Percentiles rank a stretch among this genome's conserved stretches.
Evolutionary conservation across 2,888 invertebrate species (phyloP).

Genomic region (Apamea monoglypha): DNA sequence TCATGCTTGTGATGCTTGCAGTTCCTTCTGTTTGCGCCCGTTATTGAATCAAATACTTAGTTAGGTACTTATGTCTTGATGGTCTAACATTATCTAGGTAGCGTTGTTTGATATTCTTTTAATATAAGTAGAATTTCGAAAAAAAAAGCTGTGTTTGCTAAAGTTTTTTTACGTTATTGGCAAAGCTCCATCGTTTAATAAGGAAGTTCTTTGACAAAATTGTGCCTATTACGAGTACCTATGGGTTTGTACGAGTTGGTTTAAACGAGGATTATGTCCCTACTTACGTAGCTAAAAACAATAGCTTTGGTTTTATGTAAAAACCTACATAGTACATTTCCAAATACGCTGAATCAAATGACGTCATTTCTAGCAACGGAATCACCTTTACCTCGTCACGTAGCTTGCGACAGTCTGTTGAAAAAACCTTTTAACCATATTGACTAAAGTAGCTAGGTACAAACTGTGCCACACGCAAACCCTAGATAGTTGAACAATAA

Average conservation of each 20-base stretch:
- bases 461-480: constrained; percentile 42
- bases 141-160: neutral
- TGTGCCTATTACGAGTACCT: no score
- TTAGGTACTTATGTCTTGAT: neutral
- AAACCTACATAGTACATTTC: neutral
- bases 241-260: neutral
- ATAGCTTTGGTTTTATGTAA: neutral
- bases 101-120: neutral
- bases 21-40: neutral
- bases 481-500: constrained; percentile 32
- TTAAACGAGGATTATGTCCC: neutral
- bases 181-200: no score
- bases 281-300: neutral
- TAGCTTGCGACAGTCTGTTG: constrained; percentile 15
- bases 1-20: neutral
- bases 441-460: constrained; percentile 1
- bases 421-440: constrained; percentile 29
- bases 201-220: neutral
- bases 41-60: neutral
- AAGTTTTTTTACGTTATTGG: neutral
- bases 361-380: constrained; percentile 29
- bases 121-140: neutral
- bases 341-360: constrained; percentile 30
- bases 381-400: constrained; percentile 27
- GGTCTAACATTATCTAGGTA: neutral